These are phyloP conservation scores for Drosophila orena DNA, from an alignment of 1,140 invertebrate genomes.

Conservation along the genomic window DNA sequence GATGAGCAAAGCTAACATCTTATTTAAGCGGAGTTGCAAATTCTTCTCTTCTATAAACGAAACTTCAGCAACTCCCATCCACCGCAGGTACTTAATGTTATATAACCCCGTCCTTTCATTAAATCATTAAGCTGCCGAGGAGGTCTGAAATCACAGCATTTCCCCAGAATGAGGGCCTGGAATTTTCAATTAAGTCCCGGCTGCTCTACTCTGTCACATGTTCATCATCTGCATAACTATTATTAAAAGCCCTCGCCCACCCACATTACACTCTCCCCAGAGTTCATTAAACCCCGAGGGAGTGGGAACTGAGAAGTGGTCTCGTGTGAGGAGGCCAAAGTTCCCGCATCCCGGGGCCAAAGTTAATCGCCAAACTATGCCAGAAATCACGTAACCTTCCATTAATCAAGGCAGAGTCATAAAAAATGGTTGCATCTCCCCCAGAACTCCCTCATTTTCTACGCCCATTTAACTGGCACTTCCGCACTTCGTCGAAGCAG, in stretches of 20 bases:
- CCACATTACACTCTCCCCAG: constrained; percentile 34
- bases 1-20: neutral
- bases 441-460: constrained; percentile 25
- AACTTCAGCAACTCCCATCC: too few species aligned
- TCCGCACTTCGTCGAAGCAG: constrained; percentile 58
- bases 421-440: constrained; percentile 47
- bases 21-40: too few species aligned
- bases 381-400: constrained; percentile 78
- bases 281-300: constrained; percentile 65
- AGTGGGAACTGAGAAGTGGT: neutral
- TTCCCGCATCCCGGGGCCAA: constrained; percentile 36
- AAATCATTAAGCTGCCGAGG: constrained; percentile 20
- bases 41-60: neutral
- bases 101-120: constrained; percentile 14
- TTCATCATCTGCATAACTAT: constrained; percentile 51
- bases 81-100: too few species aligned
- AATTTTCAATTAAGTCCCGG: constrained; percentile 45
- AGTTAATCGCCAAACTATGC: constrained; percentile 75
- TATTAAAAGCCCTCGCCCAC: constrained; percentile 47
- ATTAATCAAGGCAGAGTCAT: constrained; percentile 69
- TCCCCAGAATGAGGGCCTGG: constrained; percentile 13
- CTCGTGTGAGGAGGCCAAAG: constrained; percentile 3
- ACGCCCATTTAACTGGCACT: constrained; percentile 71
- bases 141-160: constrained; percentile 28
- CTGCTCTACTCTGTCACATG: constrained; percentile 21